These are phyloP conservation scores for Hirtodrosophila cameraria DNA, from an alignment of 2,888 invertebrate genomes.

Conservation along the genomic window DNA sequence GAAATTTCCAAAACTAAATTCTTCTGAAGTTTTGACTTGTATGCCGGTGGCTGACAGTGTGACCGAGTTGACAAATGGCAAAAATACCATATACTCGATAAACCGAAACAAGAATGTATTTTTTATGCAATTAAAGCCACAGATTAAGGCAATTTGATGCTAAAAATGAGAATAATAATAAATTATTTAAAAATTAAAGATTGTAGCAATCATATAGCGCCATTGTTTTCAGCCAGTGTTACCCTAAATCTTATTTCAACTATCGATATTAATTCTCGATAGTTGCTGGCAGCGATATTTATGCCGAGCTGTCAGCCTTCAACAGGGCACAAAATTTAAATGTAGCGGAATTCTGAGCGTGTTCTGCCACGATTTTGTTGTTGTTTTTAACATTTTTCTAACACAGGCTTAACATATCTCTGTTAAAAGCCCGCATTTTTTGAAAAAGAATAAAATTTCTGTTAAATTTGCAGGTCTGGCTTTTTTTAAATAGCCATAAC, in stretches of 20 bases:
- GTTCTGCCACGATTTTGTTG: no score
- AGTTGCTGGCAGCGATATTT: background rate
- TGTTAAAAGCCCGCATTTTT: no score
- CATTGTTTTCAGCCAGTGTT: conserved; percentile 11
- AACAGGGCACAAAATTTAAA: background rate
- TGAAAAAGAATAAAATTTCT: no score
- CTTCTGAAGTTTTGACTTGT: conserved; percentile 25
- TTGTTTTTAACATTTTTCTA: no score
- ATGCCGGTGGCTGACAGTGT: conserved; percentile 51
- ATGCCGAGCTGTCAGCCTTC: conserved; percentile 14
- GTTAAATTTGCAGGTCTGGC: no score
- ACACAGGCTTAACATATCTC: no score
- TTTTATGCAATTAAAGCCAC: no score
- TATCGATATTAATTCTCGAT: conserved; percentile 2
- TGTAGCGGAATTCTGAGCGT: conserved; percentile 14
- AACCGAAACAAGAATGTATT: background rate
- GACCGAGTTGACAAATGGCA: conserved; percentile 18
- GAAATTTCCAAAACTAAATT: conserved; percentile 40
- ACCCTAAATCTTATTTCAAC: conserved; percentile 4
- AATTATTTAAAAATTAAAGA: no score
- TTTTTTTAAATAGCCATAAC: no score
- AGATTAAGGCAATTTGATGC: no score
- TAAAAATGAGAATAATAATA: no score
- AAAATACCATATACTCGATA: conserved; percentile 5
- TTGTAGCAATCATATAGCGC: background rate